Evolutionary conservation across 2,113 vertebrate species (phyloP).

Genomic region (Rana temporaria): DNA sequence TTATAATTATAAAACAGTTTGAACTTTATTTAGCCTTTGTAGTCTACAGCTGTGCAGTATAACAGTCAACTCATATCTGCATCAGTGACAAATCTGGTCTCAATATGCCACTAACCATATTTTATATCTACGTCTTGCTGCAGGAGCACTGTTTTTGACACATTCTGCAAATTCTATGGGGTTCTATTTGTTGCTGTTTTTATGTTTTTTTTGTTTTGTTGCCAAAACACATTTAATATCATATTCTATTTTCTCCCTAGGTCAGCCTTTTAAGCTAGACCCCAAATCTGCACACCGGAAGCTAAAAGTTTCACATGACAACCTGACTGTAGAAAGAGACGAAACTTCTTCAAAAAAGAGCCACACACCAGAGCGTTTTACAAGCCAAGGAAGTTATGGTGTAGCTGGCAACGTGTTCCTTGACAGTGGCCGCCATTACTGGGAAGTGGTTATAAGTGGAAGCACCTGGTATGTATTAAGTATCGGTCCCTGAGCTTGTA

Average conservation of each 20-base stretch:
- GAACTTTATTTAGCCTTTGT: conserved; percentile 12
- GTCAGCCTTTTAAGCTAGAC: conserved; percentile 97
- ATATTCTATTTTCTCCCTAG: conserved; percentile 66
- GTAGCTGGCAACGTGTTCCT: conserved; percentile 95
- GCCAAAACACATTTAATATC: not conserved
- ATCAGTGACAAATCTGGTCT: not conserved
- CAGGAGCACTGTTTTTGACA: not conserved
- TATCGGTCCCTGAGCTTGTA: conserved; percentile 19
- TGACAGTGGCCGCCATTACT: conserved; percentile 96
- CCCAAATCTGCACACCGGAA: conserved; percentile 96
- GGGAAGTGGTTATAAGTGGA: conserved; percentile 96
- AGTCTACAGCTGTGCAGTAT: conserved; percentile 12
- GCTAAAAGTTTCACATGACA: conserved; percentile 94
- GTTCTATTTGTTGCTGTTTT: too few species aligned
- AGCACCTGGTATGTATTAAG: conserved; percentile 88
- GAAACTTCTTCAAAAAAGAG: conserved; percentile 96
- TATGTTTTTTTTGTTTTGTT: not conserved
- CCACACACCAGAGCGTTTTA: conserved; percentile 93
- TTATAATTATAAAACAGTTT: not conserved
- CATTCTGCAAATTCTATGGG: not conserved
- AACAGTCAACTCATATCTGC: conserved; percentile 1
- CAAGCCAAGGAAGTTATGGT: conserved; percentile 92
- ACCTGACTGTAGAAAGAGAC: conserved; percentile 93
- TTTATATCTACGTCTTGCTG: not conserved
- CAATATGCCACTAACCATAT: not conserved